A percentile compares a stretch with the other conserved stretches of the same genome.
Evolutionary conservation across 2,888 invertebrate species (phyloP).

Genomic region (Sminthurides aquaticus): DNA sequence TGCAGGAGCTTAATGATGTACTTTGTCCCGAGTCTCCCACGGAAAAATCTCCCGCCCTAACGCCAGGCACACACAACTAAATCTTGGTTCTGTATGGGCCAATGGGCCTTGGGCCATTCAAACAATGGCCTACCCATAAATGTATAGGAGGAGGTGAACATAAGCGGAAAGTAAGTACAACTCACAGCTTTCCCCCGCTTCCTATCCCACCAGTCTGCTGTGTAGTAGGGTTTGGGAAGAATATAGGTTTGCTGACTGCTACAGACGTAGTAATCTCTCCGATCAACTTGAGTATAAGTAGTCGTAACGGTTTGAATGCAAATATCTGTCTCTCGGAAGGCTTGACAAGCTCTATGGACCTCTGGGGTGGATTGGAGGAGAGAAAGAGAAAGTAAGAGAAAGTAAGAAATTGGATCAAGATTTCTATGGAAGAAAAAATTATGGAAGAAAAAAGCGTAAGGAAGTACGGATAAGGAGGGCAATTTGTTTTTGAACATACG

Average conservation of each 20-base stretch:
- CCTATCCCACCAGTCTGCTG: conserved; percentile 23
- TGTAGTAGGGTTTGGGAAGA: conserved; percentile 24
- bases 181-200: conserved; percentile 25
- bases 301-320: conserved; percentile 28
- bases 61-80: no score
- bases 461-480: not conserved
- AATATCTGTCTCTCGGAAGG: conserved; percentile 23
- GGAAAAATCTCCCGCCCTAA: no score
- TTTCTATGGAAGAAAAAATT: not conserved
- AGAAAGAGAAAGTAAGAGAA: not conserved
- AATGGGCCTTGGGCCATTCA: no score
- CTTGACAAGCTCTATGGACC: conserved; percentile 9
- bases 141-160: not conserved
- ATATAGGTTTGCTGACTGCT: conserved; percentile 24
- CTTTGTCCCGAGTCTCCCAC: no score
- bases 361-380: conserved; percentile 2
- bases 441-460: not conserved
- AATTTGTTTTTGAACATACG: conserved; percentile 12
- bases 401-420: not conserved
- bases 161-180: not conserved
- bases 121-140: no score
- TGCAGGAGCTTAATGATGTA: no score
- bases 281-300: conserved; percentile 36
- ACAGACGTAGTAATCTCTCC: conserved; percentile 29
- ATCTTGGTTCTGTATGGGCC: no score